Percentiles rank a stretch among this genome's conserved stretches.
Conservation (phyloP, 2,113 vertebrate genomes). For the Formicarius rufipectus region DNA sequence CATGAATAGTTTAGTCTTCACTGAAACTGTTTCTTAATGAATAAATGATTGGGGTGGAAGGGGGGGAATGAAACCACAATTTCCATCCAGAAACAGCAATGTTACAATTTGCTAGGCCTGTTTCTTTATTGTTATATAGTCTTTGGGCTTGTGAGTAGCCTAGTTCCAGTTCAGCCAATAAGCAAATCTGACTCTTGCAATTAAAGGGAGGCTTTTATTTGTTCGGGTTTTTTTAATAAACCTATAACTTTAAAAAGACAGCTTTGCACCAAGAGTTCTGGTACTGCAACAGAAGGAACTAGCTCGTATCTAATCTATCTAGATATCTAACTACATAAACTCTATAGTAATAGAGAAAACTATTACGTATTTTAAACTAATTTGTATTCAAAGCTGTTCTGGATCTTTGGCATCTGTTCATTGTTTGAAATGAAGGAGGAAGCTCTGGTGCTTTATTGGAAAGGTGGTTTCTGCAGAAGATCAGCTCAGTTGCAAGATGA, state of each 20-base stretch:
- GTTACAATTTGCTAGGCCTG: not conserved
- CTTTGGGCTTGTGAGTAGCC: not conserved
- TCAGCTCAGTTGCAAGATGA: not conserved
- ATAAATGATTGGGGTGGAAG: conserved; percentile 54
- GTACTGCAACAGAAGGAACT: not conserved
- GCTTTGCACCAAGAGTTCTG: not conserved
- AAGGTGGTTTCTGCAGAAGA: not conserved
- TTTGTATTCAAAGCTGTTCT: not conserved
- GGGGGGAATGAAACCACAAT: too few relatives aligned
- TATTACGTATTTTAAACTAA: not conserved
- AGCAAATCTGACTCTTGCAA: not conserved
- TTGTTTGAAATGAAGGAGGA: conserved; percentile 12
- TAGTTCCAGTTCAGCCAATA: not conserved
- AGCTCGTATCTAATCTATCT: not conserved
- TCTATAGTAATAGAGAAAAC: conserved; percentile 6
- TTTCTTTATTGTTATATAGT: not conserved
- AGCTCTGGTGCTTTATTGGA: conserved; percentile 5
- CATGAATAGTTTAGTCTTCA: conserved; percentile 41
- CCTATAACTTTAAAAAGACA: not conserved
- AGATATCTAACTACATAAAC: not conserved
- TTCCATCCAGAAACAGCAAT: not conserved
- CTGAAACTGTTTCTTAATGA: conserved; percentile 35
- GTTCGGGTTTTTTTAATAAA: not conserved
- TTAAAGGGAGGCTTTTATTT: not conserved
- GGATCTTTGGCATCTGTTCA: not conserved